Base-by-base conservation (phyloP, 2,797 vertebrate species). In the Sebastes vulpes region DNA sequence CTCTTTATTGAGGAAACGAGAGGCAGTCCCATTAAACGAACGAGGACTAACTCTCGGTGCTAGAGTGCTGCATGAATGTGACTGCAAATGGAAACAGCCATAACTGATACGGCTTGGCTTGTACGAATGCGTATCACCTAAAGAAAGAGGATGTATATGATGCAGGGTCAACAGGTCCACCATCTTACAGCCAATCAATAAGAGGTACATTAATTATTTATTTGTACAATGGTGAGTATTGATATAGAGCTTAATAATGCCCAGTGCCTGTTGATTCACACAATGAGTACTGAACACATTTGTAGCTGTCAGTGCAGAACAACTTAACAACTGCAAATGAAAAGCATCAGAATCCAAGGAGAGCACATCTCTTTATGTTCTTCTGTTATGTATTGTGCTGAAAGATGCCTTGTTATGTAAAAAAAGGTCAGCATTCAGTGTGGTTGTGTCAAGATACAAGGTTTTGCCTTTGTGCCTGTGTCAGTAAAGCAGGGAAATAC, bases 1-100 rank as follows among this genome's bases (percentile, higher is more conserved):
- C 79, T 79, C 68, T 90, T 90, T 90, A 85, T 73, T 77, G 79
- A 72, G 85, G 67, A 82, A 81, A 82, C 18, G 56, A 82, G 85
- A 88, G 71, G 60, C 61, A 64, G 60, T 21, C 79, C 88, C 88
- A 90, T 86, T 86, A 85, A 85, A 81, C 52, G 69, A 75, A 82
- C 23, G 70, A 81, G 50, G 66, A 77, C 76, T 71, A 88, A 79
- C 75, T 67, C 65, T 52, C 18, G 21, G 29, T 65, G 68, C 57
- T 9, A 1, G 38, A 83, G 60, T 38, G 58, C 52, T 65, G 31
- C 54, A 46, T 64, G 46, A 84, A 52, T 52, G 26, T 64, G 26
- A 18, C n/a, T n/a, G 46, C 32, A 71, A 83, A 70, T 46, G 32
- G 35, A 81, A 18, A 50, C 14, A 18, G 32, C 57, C 14, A 16